Evolutionary conservation across 2,113 vertebrate genomes (phyloP), one percentile per base, ranked within the genome.

Genomic region (Cricetomys ansorgei): DNA sequence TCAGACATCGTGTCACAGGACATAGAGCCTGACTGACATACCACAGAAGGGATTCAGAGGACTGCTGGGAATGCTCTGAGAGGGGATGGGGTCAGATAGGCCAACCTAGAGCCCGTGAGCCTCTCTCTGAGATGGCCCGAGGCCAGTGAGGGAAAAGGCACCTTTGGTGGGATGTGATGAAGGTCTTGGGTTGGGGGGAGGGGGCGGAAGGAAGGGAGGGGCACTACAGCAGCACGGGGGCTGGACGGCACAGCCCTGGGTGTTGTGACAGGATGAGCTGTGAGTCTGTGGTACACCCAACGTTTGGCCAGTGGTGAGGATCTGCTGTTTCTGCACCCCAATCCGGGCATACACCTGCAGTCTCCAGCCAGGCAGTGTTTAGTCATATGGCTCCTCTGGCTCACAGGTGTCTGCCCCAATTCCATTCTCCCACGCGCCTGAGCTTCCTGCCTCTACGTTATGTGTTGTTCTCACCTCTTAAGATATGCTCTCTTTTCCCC

Each of bases 241-340:
- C n/a, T 29, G 57, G 37, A 15, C 31, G 27, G 59, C 64, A 59
- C 23, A 37, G 11, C 31, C 34, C 59, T 10, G 19, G n/a, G 59
- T 50, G 53, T 34, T 57, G n/a, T 40, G 2, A n/a, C 55, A 88
- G 48, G 70, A 48, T 27, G 43, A 40, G 13, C 21, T 67, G 25
- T 45, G 45, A 53, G 89, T 37, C 83, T 45, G 45, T 4, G n/a
- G 45, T 1, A 3, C 31, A 55, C 17, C n/a, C 1, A 0, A 1
- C 1, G 7, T 0, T 7, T 57, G 57, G 62, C 10, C 21, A 4
- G 7, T 45, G 27, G 25, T 1, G 59, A 91, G 2, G 3, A 15
- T n/a, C 59, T 0, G 1, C 1, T 7, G 0, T 2, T 4, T 59
- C 9, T 2, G 1, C 0, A 0, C 16, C 2, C 10, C 6, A 15